Conservation (phyloP, 2,888 invertebrate species). For the Formica aserva region DNA sequence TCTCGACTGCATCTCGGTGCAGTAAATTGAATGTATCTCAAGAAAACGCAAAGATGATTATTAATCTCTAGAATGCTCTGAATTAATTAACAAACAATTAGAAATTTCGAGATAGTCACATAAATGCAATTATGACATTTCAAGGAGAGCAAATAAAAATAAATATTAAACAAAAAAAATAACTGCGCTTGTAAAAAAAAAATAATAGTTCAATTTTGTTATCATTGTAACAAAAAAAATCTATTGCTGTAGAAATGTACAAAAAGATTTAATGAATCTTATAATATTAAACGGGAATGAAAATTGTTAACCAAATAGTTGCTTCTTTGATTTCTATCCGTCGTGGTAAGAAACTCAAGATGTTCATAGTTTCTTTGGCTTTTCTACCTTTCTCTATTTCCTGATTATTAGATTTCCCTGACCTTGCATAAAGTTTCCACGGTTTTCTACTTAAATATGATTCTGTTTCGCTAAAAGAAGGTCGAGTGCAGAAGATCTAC, state of each 20-base stretch:
- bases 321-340: not conserved
- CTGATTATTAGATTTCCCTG: conserved; percentile 20
- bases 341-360: not conserved
- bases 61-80: not conserved
- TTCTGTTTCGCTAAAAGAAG: not conserved
- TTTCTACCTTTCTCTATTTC: not conserved
- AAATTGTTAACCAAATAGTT: not conserved
- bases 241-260: not conserved
- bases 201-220: not conserved
- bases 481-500: not conserved
- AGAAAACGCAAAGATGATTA: not conserved
- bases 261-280: conserved; percentile 19
- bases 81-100: conserved; percentile 16
- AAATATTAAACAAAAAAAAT: not conserved
- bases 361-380: not conserved
- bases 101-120: not conserved
- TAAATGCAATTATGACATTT: not conserved
- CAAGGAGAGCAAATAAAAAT: not conserved
- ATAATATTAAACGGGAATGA: not conserved
- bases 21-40: conserved; percentile 1
- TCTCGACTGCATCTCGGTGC: not conserved
- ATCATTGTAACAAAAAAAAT: not conserved
- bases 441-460: not conserved
- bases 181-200: not conserved
- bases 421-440: conserved; percentile 28